Percentiles rank a stretch among this genome's conserved stretches.
phyloP scores from a whole-genome alignment of 2,113 vertebrate genomes.

The Ginglymostoma cirratum region DNA sequence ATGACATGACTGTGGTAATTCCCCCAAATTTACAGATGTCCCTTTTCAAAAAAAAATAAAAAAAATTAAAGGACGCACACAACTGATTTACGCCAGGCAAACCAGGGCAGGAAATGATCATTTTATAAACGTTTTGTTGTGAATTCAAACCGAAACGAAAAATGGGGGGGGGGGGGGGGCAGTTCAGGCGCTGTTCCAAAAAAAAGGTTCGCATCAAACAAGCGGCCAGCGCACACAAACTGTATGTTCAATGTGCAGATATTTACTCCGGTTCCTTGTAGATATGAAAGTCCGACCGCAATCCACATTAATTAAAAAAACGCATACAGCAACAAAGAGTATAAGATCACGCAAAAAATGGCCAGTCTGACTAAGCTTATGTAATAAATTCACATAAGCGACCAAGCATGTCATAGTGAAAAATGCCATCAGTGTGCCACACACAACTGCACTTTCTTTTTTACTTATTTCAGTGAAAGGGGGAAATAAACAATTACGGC shows the following conservation, averaged over 20 bases:
- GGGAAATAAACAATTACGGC: background rate
- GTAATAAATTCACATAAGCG: conserved; percentile 31
- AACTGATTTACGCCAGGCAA: background rate
- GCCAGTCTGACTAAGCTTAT: background rate
- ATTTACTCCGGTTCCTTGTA: background rate
- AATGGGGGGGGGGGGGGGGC: background rate
- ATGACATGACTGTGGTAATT: conserved; percentile 16
- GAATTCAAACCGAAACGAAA: conserved; percentile 33
- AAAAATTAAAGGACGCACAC: background rate
- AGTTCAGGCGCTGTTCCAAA: background rate
- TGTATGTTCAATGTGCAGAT: background rate
- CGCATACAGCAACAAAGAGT: background rate
- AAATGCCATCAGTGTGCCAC: conserved; percentile 14
- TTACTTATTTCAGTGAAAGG: conserved; percentile 17
- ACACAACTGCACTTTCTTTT: conserved; percentile 29
- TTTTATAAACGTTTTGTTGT: conserved; percentile 11
- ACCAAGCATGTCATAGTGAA: conserved; percentile 28
- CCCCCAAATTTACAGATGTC: conserved; percentile 32
- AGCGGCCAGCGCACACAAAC: background rate
- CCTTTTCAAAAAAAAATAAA: background rate
- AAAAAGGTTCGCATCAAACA: conserved; percentile 25
- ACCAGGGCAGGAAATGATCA: conserved; percentile 11
- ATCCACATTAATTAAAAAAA: conserved; percentile 12
- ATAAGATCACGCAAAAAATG: conserved; percentile 16
- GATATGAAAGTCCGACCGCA: background rate